Base-by-base conservation (phyloP, 2,888 invertebrate species). In the Rhingia campestris region DNA sequence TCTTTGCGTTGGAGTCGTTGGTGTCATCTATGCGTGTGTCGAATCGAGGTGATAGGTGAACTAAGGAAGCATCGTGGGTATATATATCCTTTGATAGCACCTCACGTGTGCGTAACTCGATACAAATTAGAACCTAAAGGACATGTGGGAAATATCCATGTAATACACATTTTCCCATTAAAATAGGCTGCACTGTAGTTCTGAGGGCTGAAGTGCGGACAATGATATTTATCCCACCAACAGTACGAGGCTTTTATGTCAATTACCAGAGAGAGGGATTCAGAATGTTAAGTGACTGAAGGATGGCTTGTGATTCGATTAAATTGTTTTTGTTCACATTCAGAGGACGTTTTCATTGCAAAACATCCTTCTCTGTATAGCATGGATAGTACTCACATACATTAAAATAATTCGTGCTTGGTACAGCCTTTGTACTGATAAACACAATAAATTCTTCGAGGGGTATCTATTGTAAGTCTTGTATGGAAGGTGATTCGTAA, bases 111-210 rank as follows among this genome's bases (percentile, higher is more conserved):
- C 56, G 70, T 63, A 77, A 64, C 70, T 56, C 41, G 63, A 63
- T 63, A 77, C 69, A 70, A 77, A 70, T 70, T 63, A 45, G 49
- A 70, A 49, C 33, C 54, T 7, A 49, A 56, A 56, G 63, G 63
- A 66, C 72, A 47, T 72, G 61, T 75, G 58, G 82, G 45, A 70
- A 70, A 74, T 84, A 69, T 58, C 47, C 47, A 64, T 70, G 59
- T 79, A 66, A 64, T 56, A 74, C 73, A 49, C 58, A 77, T 77
- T 77, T 63, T 77, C 51, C 67, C 69, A 82, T 82, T 77, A 77
- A 77, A 77, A 53, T 61, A 9, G 54, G 35, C 35, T 59, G 33
- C 64, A n/a, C 33, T 58, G n/a, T 70, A 59, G 75, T 81, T 58
- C 45, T 30, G 35, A 2, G 22, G 22, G 22, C n/a, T 10, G 47